These are phyloP conservation scores for Kryphioiulus occultus DNA, from an alignment of 2,888 invertebrate genomes.

Conservation along the genomic window DNA sequence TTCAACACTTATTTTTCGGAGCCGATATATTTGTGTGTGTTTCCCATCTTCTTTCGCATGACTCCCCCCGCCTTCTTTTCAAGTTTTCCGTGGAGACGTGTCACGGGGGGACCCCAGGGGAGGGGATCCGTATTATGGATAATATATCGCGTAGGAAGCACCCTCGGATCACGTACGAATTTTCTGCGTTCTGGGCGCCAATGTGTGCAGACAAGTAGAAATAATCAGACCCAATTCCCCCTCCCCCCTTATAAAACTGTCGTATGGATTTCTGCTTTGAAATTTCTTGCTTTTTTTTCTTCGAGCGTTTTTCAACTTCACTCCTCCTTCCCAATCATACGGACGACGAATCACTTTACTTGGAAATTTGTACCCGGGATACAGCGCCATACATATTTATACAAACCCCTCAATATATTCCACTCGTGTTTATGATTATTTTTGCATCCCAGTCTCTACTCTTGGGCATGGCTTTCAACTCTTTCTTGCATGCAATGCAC, in stretches of 20 bases:
- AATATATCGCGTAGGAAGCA: neutral
- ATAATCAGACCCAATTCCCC: slow-evolving; percentile 29
- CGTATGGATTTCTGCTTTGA: neutral
- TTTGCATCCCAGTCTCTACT: neutral
- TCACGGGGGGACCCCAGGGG: neutral
- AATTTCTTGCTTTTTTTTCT: neutral
- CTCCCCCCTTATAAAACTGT: neutral
- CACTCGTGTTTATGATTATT: neutral
- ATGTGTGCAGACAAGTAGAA: slow-evolving; percentile 48
- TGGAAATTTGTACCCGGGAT: neutral
- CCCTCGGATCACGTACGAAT: slow-evolving; percentile 6
- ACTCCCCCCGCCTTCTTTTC: neutral
- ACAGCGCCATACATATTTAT: neutral
- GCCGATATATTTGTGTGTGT: neutral
- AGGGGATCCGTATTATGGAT: neutral
- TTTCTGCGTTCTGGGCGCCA: slow-evolving; percentile 48
- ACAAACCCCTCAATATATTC: neutral
- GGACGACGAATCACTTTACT: slow-evolving; percentile 37
- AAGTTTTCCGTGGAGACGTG: neutral
- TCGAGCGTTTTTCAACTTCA: neutral
- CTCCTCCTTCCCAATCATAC: slow-evolving; percentile 20
- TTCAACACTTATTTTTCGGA: neutral
- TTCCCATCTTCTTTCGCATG: neutral
- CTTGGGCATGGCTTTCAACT: neutral
- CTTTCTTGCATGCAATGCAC: too few relatives aligned